phyloP scores from a whole-genome alignment of 1,140 invertebrate species.

The Zaprionus ornatus region DNA sequence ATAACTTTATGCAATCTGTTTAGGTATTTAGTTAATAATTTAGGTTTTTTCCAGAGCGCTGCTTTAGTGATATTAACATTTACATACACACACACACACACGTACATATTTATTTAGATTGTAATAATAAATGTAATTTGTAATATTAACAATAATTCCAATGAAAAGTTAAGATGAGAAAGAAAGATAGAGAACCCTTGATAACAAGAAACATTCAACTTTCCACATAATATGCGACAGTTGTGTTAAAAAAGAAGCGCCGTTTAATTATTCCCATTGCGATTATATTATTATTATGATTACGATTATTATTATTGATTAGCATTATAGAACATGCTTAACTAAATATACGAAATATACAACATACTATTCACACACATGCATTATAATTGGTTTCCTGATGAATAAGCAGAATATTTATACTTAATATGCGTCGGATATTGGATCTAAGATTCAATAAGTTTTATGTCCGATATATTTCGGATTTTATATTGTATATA shows the following conservation, averaged over 20 bases:
- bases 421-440: no score
- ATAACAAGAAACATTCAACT: constrained; percentile 25
- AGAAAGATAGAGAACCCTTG: not conserved
- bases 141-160: constrained; percentile 47
- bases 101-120: constrained; percentile 60
- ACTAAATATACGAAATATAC: constrained; percentile 80
- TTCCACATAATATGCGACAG: constrained; percentile 24
- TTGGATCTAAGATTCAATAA: no score
- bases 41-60: constrained; percentile 64
- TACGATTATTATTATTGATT: constrained; percentile 71
- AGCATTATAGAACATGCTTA: constrained; percentile 78
- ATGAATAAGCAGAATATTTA: no score
- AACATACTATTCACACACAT: constrained; percentile 33
- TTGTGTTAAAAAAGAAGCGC: constrained; percentile 45
- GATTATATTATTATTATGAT: constrained; percentile 45
- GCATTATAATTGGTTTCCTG: not conserved
- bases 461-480: no score
- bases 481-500: no score
- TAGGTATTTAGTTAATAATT: constrained; percentile 47
- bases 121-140: constrained; percentile 52
- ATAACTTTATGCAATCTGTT: constrained; percentile 40
- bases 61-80: constrained; percentile 82
- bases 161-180: not conserved
- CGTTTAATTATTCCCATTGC: constrained; percentile 63
- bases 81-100: constrained; percentile 59